These are phyloP conservation scores for Cercopithecus hamlyni DNA, from an alignment of 2,797 vertebrate species.

Conservation along the genomic window DNA sequence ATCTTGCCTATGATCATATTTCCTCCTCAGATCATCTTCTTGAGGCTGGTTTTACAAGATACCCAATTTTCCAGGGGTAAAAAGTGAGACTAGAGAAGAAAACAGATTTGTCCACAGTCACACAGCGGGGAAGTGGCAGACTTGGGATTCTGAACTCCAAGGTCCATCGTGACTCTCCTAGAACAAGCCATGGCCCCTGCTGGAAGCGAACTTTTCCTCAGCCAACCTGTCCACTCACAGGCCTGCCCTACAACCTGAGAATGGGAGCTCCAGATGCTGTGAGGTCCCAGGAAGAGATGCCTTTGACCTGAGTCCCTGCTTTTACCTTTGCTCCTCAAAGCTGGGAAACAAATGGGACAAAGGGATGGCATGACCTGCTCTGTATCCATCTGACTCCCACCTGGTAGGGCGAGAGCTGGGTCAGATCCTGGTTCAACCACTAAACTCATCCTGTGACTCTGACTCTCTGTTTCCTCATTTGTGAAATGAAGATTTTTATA, in stretches of 20 bases:
- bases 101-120: neutral
- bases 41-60: neutral
- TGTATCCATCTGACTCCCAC: neutral
- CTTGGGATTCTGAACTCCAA: neutral
- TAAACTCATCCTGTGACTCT: neutral
- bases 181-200: neutral
- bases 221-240: neutral
- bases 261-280: neutral
- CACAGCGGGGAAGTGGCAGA: neutral
- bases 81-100: neutral
- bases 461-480: neutral
- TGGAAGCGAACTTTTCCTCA: neutral
- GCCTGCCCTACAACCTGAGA: neutral
- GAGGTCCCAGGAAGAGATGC: neutral
- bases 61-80: neutral
- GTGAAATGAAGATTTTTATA: neutral
- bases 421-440: neutral
- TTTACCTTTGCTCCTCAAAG: neutral
- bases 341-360: neutral
- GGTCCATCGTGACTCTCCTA: neutral
- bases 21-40: neutral
- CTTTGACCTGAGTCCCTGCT: neutral
- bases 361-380: neutral
- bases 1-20: neutral
- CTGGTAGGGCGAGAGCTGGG: neutral